phyloP scores from a whole-genome alignment of 1,140 invertebrate genomes.

The Aphaenogaster rudis region DNA sequence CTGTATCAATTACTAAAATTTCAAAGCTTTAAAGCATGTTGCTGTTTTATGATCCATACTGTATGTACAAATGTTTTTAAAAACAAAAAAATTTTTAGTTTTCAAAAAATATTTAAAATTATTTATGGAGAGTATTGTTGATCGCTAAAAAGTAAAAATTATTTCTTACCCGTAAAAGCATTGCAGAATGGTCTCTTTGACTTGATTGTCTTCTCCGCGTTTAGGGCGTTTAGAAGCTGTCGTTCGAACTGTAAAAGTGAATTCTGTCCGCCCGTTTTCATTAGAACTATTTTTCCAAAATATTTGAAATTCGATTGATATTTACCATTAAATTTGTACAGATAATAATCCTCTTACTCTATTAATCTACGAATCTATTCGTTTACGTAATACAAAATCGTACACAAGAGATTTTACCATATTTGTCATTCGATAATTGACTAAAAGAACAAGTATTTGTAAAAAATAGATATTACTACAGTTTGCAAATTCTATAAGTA shows the following conservation, averaged over 20 bases:
- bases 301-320: background rate
- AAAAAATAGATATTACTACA: background rate
- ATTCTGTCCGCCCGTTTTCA: constrained; percentile 6
- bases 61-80: background rate
- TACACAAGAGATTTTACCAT: background rate
- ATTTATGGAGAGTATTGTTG: background rate
- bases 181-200: constrained; percentile 82
- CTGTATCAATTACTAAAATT: background rate
- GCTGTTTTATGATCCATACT: background rate
- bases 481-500: background rate
- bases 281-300: background rate
- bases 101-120: background rate
- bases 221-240: constrained; percentile 65
- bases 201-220: constrained; percentile 62
- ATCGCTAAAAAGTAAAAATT: background rate
- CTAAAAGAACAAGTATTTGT: background rate
- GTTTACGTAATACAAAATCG: background rate
- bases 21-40: background rate
- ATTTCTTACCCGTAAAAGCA: constrained; percentile 78
- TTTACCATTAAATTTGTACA: background rate
- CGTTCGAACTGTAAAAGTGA: constrained; percentile 69
- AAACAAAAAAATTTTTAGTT: background rate
- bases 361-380: background rate
- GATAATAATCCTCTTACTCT: background rate
- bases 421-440: background rate